Evolutionary conservation across 2,797 vertebrate genomes (phyloP), one percentile per base, ranked within the genome.

Genomic region (Rhinophrynus dorsalis): DNA sequence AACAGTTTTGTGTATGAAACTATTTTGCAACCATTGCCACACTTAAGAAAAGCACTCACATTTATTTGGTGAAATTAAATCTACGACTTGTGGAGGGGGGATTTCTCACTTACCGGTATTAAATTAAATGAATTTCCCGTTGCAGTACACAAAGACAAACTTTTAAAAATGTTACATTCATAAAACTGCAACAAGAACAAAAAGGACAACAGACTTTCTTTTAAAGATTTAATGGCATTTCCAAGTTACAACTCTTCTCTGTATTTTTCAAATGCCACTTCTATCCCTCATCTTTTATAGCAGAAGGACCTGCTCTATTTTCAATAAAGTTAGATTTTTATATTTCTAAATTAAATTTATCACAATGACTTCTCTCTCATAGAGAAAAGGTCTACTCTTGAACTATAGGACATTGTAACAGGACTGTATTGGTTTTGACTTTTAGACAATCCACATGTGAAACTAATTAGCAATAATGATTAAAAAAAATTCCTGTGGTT

Each of bases 31-130:
- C 75, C 76, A 74, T 66, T 60, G 74, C 77, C 38, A 51, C 6
- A 58, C 74, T 72, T 64, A 83, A 75, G 71, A 75, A 82, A 75
- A 84, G 84, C 84, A 90, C 85, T 91, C 79, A 75, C 80, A 78
- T 68, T 82, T 82, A 85, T 82, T 87, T 86, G 82, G 85, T 75
- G 65, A 88, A 85, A 90, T 90, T 85, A 88, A 91, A 88, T 82
- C 74, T 73, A 62, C 51, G 67, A 66, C 67, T 58, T 35, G 59
- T 40, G 68, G 67, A 61, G 56, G 67, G 58, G 48, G 73, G 74
- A 37, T 75, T 81, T 67, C 76, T 82, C 40, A 56, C 79, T 89
- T 81, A 76, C 51, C 79, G 76, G 79, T 88, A 85, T 85, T 81
- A 83, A 86, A 87, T 77, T 32, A 78, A 75, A 80, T 81, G 80